phyloP scores from a whole-genome alignment of 2,888 invertebrate species.

The Pristionchus mayeri region DNA sequence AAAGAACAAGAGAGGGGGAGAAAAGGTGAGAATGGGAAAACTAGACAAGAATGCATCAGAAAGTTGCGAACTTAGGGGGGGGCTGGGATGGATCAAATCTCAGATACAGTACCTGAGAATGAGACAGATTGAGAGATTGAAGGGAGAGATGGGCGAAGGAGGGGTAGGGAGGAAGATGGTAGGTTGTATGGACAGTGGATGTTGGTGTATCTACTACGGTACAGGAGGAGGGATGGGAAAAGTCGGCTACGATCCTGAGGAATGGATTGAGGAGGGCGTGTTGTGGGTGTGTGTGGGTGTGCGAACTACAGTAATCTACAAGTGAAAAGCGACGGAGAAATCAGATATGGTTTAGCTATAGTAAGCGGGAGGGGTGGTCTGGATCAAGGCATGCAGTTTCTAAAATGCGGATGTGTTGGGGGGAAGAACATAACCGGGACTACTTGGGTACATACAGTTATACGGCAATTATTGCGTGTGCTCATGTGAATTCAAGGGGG shows the following conservation, averaged over 20 bases:
- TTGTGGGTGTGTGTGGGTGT: neutral
- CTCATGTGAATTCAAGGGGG: neutral
- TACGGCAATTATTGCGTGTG: neutral
- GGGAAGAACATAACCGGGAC: neutral
- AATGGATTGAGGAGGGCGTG: neutral
- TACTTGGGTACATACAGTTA: neutral
- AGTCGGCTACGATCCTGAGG: neutral
- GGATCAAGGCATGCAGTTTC: neutral
- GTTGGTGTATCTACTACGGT: neutral
- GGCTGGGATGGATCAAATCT: neutral
- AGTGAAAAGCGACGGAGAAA: neutral
- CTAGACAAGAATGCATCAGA: neutral
- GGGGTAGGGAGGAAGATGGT: slow-evolving; percentile 4
- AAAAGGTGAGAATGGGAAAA: neutral
- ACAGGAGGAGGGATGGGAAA: neutral
- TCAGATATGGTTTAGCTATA: slow-evolving; percentile 12
- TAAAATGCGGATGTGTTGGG: neutral
- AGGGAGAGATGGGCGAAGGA: neutral
- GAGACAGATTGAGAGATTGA: neutral
- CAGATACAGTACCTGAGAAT: neutral
- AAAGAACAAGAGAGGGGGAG: neutral
- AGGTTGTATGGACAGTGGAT: neutral
- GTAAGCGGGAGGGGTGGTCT: neutral
- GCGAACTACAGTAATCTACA: neutral
- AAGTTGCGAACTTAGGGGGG: neutral